These are phyloP conservation scores for Hiodon alosoides DNA, from an alignment of 2,113 vertebrate species.

Conservation along the genomic window DNA sequence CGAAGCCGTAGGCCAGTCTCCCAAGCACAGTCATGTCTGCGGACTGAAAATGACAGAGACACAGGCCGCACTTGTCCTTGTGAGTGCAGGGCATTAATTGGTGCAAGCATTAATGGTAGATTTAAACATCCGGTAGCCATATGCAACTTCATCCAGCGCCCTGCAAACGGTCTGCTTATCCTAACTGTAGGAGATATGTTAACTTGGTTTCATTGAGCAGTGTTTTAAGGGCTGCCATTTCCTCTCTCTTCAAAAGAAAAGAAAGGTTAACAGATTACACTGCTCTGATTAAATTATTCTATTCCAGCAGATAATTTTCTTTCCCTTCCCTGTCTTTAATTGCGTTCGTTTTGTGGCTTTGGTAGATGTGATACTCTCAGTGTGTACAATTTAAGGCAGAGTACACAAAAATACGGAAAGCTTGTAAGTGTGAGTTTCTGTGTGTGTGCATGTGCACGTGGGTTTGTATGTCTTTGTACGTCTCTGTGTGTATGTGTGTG, in stretches of 20 bases:
- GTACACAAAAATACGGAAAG: slow-evolving; percentile 34
- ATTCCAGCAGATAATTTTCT: slow-evolving; percentile 14
- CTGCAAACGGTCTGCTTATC: no score
- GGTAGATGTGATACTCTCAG: slow-evolving; percentile 38
- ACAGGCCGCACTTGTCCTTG: not conserved
- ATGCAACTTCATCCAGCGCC: no score
- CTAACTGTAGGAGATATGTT: not conserved
- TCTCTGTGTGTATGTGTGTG: no score
- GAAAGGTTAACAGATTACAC: slow-evolving; percentile 11
- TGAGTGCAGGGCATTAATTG: not conserved
- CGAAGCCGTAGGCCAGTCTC: not conserved
- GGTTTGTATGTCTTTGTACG: no score
- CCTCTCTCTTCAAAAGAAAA: not conserved
- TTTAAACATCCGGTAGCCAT: no score
- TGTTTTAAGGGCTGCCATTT: no score
- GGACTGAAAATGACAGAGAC: not conserved
- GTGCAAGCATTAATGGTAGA: slow-evolving; percentile 45
- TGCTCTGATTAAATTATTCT: slow-evolving; percentile 6
- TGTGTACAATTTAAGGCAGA: slow-evolving; percentile 36
- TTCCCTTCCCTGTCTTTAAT: slow-evolving; percentile 25
- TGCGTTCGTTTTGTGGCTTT: slow-evolving; percentile 36
- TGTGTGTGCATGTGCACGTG: slow-evolving; percentile 2
- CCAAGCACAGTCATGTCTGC: not conserved
- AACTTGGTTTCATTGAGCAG: slow-evolving; percentile 27
- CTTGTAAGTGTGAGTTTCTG: slow-evolving; percentile 29